Percentiles rank a stretch among this genome's conserved stretches.
Conservation (phyloP, 2,888 invertebrate species). For the Drosophila tripunctata region DNA sequence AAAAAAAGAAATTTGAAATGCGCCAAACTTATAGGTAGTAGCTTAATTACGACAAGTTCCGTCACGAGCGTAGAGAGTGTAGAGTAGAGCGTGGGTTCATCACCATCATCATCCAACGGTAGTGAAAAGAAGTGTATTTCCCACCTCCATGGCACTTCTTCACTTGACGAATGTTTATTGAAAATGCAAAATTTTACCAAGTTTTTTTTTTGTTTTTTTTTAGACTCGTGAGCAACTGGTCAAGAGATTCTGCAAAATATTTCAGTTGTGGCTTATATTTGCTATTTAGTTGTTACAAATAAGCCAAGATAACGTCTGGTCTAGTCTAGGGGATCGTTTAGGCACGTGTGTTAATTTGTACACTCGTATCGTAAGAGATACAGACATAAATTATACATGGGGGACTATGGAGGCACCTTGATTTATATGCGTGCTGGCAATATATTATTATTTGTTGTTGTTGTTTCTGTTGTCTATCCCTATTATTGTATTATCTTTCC, state of each 20-base stretch:
- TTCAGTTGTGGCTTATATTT: not conserved
- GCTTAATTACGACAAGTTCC: conserved; percentile 53
- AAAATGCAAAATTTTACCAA: conserved; percentile 28
- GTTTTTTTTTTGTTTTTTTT: conserved; percentile 5
- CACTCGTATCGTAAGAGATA: conserved; percentile 16
- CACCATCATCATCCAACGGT: too few species aligned
- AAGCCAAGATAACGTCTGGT: conserved; percentile 1
- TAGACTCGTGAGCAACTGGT: conserved; percentile 4
- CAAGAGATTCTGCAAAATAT: conserved; percentile 15
- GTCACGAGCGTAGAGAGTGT: conserved; percentile 9
- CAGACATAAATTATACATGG: conserved; percentile 21
- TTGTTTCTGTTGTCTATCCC: conserved; percentile 21
- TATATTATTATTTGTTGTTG: conserved; percentile 65
- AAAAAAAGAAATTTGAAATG: conserved; percentile 55
- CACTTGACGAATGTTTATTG: conserved; percentile 37
- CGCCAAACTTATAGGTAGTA: conserved; percentile 48
- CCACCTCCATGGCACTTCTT: not conserved
- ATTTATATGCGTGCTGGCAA: conserved; percentile 66
- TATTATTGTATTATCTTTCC: not conserved
- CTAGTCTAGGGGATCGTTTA: not conserved
- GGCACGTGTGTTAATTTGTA: conserved; percentile 20
- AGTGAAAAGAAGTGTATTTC: too few species aligned
- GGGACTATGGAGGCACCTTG: conserved; percentile 28
- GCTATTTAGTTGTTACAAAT: conserved; percentile 5
- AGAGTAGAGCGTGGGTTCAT: not conserved